These are phyloP conservation scores for Cerceris ruficornis DNA, from an alignment of 2,888 invertebrate species.

Conservation along the genomic window DNA sequence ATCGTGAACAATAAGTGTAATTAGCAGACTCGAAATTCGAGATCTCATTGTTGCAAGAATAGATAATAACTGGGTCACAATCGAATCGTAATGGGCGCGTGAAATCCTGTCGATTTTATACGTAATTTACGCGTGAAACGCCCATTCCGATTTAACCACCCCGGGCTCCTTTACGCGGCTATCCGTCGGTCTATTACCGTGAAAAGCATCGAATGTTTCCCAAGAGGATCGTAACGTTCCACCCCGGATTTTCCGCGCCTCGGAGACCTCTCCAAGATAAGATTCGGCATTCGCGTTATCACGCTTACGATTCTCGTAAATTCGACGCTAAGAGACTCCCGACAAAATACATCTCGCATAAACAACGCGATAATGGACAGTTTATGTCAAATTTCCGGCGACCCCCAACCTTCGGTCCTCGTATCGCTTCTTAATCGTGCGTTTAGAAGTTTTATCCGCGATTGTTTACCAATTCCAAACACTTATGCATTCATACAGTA, in stretches of 20 bases:
- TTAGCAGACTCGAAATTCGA: no score
- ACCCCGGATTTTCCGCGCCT: neutral
- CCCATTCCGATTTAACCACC: neutral
- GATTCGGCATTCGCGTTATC: conserved; percentile 8
- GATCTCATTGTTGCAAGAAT: neutral
- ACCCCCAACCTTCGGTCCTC: no score
- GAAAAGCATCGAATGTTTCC: conserved; percentile 26
- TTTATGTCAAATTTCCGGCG: no score
- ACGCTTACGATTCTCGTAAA: conserved; percentile 5
- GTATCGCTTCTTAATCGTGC: no score
- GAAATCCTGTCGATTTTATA: neutral
- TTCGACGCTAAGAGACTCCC: neutral
- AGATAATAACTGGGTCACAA: neutral
- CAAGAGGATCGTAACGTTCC: conserved; percentile 27
- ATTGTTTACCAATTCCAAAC: no score
- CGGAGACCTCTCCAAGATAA: conserved; percentile 28
- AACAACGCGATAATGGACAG: neutral
- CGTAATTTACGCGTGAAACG: neutral
- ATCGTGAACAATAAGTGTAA: no score
- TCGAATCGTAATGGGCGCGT: neutral
- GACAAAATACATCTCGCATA: conserved; percentile 13
- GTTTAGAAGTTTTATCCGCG: no score
- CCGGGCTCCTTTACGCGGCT: conserved; percentile 10
- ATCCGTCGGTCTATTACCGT: conserved; percentile 17
- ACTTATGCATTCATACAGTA: no score